Evolutionary conservation across 2,113 vertebrate species (phyloP).

Genomic region (Ictalurus punctatus): DNA sequence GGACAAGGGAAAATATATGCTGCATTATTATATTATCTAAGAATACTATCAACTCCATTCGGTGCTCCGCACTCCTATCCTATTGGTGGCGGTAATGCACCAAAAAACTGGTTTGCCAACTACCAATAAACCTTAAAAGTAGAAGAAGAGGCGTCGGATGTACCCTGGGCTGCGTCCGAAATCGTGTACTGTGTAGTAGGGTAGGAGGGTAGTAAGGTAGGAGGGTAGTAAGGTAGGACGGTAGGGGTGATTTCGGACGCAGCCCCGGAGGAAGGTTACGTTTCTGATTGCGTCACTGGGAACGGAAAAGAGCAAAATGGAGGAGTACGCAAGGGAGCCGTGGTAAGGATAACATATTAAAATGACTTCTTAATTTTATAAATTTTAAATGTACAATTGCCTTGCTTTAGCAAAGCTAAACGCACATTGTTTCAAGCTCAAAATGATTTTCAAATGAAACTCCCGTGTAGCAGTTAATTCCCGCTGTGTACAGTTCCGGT

Average conservation of each 20-base stretch:
- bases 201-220: too few species aligned
- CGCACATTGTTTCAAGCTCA: background rate
- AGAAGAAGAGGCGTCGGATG: too few species aligned
- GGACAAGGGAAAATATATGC: too few species aligned
- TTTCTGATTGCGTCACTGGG: slow-evolving; percentile 53
- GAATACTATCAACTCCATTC: too few species aligned
- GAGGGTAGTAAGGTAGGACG: too few species aligned
- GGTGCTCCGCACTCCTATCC: too few species aligned
- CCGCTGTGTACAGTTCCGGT: background rate
- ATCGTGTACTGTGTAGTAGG: too few species aligned
- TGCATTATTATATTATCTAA: too few species aligned
- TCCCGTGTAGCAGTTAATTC: background rate
- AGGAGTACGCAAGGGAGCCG: slow-evolving; percentile 92
- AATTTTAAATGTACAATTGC: background rate
- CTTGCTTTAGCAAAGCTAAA: background rate
- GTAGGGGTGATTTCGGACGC: background rate
- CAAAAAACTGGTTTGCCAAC: too few species aligned
- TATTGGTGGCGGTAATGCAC: too few species aligned
- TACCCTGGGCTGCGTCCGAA: too few species aligned
- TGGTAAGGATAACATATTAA: slow-evolving; percentile 76
- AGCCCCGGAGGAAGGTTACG: background rate
- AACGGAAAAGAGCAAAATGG: slow-evolving; percentile 82
- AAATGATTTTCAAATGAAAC: background rate
- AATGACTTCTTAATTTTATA: background rate
- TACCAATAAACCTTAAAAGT: too few species aligned